Evolutionary conservation across 2,797 vertebrate species (phyloP).

Genomic region (Manis javanica): DNA sequence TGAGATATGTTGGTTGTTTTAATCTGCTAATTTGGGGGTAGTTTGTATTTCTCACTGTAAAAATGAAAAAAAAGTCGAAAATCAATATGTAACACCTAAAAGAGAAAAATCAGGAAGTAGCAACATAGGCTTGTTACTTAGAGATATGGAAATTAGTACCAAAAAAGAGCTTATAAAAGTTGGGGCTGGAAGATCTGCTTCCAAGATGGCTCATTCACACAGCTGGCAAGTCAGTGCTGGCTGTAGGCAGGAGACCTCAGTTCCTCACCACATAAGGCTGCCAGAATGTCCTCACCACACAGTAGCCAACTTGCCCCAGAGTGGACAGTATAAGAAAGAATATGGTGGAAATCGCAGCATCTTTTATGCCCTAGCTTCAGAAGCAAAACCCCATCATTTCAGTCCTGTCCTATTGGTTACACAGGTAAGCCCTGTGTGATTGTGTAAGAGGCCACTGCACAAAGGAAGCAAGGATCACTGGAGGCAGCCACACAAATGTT

Average conservation of each 20-base stretch:
- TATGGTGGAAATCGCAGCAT: not conserved
- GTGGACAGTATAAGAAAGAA: not conserved
- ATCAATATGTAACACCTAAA: not conserved
- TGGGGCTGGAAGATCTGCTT: not conserved
- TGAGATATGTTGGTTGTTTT: not conserved
- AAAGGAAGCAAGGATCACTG: not conserved
- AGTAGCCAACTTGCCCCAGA: not conserved
- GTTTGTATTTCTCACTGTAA: constrained; percentile 17
- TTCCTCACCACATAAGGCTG: not conserved
- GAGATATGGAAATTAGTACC: not conserved
- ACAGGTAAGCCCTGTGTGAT: not conserved
- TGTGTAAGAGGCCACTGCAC: not conserved
- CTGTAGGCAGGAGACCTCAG: not conserved
- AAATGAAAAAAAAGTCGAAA: constrained; percentile 46
- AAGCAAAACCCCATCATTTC: not conserved
- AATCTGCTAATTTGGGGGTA: not conserved
- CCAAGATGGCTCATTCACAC: not conserved
- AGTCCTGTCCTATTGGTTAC: not conserved
- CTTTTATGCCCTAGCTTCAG: not conserved
- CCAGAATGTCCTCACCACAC: not conserved
- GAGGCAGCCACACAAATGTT: not conserved
- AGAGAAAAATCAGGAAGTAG: not conserved
- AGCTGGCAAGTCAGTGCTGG: not conserved
- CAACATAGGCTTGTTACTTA: not conserved
- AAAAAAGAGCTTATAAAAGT: not conserved